phyloP scores from a whole-genome alignment of 2,797 vertebrate genomes.

The Gallinago solitaria region DNA sequence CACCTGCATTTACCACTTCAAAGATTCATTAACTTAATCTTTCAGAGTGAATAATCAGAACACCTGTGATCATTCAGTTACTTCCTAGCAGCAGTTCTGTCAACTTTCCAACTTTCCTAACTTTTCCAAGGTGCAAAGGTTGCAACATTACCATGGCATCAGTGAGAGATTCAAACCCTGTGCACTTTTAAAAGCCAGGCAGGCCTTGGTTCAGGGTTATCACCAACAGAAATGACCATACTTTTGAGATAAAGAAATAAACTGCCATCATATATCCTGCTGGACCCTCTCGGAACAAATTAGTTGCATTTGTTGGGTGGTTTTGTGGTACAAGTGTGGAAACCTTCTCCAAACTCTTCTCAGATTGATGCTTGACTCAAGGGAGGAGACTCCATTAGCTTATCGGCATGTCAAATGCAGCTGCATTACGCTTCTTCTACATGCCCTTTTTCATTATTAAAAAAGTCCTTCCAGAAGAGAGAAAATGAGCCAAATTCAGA shows the following conservation, averaged over 20 bases:
- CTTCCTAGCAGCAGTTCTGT: slow-evolving; percentile 13
- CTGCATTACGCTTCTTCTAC: slow-evolving; percentile 9
- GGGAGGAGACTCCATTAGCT: neutral
- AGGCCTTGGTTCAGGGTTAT: neutral
- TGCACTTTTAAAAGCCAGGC: neutral
- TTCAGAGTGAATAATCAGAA: slow-evolving; percentile 53
- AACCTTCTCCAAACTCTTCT: neutral
- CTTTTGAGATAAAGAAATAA: neutral
- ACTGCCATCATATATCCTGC: neutral
- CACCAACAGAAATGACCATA: neutral
- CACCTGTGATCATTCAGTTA: slow-evolving; percentile 30
- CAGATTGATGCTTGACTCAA: neutral
- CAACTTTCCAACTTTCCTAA: neutral
- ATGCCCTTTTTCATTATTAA: slow-evolving; percentile 24
- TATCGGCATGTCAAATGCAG: slow-evolving; percentile 30
- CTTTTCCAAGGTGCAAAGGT: neutral
- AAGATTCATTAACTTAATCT: slow-evolving; percentile 43
- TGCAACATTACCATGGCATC: neutral
- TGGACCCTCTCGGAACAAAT: neutral
- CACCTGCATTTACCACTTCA: slow-evolving; percentile 44
- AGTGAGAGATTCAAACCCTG: neutral
- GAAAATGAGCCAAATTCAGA: slow-evolving; percentile 26
- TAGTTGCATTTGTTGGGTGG: neutral
- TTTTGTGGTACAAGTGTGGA: neutral
- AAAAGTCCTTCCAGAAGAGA: slow-evolving; percentile 31